A percentile compares a stretch with the other conserved stretches of the same genome.
These are phyloP conservation scores for Apodemia duryi DNA, from an alignment of 2,888 invertebrate genomes.

Conservation along the genomic window DNA sequence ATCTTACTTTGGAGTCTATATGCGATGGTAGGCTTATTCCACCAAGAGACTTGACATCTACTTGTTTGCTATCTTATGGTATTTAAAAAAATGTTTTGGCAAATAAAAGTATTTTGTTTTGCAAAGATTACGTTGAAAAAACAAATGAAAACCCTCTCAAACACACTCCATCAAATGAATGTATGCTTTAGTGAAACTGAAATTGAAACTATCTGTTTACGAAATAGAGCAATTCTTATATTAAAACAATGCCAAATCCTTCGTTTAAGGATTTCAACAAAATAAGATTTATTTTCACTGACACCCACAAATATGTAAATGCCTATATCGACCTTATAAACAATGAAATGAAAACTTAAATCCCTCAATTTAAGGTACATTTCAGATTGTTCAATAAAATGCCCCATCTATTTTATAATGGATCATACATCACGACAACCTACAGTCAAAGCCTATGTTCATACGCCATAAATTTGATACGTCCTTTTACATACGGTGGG, in stretches of 20 bases:
- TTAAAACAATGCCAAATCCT: constrained; percentile 10
- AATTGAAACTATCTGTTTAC: not conserved
- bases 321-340: constrained; percentile 11
- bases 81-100: too few species aligned
- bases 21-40: too few species aligned
- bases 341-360: not conserved
- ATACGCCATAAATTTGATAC: constrained; percentile 50
- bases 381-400: constrained; percentile 16
- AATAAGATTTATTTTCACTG: constrained; percentile 19
- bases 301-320: constrained; percentile 23
- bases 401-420: constrained; percentile 45
- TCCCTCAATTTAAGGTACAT: not conserved
- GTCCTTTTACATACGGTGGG: constrained; percentile 5
- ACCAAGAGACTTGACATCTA: too few species aligned
- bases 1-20: too few species aligned
- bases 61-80: too few species aligned
- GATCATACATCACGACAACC: constrained; percentile 57
- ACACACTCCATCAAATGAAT: not conserved
- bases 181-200: not conserved
- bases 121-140: too few species aligned
- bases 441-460: constrained; percentile 47
- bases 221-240: constrained; percentile 9
- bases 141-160: too few species aligned
- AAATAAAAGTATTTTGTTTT: too few species aligned
- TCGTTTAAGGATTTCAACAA: constrained; percentile 3